phyloP scores from a whole-genome alignment of 2,113 vertebrate species.

The Myotis brandtii region DNA sequence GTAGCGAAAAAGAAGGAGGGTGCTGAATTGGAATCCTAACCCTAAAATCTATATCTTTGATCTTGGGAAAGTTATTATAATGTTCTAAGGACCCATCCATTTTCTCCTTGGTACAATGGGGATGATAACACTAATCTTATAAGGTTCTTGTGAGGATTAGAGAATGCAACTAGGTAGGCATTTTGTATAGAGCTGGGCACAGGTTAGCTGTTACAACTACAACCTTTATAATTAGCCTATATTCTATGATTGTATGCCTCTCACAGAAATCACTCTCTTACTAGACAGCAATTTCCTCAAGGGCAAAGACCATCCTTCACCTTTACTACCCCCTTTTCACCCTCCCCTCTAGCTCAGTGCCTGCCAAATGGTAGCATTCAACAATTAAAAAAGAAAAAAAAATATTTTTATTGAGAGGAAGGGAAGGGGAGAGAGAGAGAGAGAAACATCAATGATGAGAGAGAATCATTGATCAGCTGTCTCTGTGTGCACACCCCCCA shows the following conservation, averaged over 20 bases:
- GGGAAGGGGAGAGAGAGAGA: background rate
- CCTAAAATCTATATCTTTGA: background rate
- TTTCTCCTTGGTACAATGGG: background rate
- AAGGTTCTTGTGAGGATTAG: background rate
- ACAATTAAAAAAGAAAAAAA: background rate
- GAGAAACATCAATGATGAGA: background rate
- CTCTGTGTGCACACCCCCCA: too few relatives aligned
- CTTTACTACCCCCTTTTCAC: background rate
- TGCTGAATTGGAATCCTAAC: background rate
- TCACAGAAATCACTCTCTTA: background rate
- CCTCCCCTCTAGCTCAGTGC: background rate
- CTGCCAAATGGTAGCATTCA: background rate
- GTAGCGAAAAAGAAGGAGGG: background rate
- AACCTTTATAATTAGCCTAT: background rate
- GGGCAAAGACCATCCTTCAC: background rate
- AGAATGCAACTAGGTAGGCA: background rate
- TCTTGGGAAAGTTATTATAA: background rate
- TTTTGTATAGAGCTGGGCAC: background rate
- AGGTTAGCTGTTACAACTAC: background rate
- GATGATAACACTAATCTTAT: background rate
- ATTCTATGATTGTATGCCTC: background rate
- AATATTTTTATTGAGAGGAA: too few relatives aligned
- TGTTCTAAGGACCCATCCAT: background rate
- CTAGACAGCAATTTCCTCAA: background rate
- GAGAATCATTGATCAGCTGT: background rate